Evolutionary conservation across 2,113 vertebrate genomes (phyloP), one percentile per base, ranked within the genome.

Genomic region (Macquaria australasica): DNA sequence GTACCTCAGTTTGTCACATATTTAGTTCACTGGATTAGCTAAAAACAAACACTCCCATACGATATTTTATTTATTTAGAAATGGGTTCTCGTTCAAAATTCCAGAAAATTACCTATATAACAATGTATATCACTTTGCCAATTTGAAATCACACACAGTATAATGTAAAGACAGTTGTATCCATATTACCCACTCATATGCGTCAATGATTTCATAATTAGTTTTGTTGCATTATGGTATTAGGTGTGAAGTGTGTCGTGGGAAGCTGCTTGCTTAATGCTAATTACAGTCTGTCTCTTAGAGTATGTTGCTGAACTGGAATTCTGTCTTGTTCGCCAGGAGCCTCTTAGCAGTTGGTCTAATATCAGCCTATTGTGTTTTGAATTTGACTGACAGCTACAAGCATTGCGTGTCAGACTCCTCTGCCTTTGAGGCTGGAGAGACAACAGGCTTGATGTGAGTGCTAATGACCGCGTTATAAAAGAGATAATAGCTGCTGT

Each of bases 281-380:
- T 28, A 45, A 43, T 58, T 31, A 39, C 15, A 39, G 62, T 23
- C 73, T 41, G 16, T 23, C 31, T 73, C 48, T 23, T 83, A 0
- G 14, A 70, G 88, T 93, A 95, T 92, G 92, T 73, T 23, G 86
- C 89, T n/a, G 15, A 90, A 85, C 93, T 86, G 68, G 91, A 94
- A 85, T 56, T 58, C 41, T 25, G 43, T 45, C 16, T 66, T 69
- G 39, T 66, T 79, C 25, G 12, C 51, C 0, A 0, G 34, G 16
- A 88, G 50, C 74, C 37, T 77, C 58, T 25, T 60, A 64, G 79
- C 88, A 90, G 58, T 87, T 75, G 76, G 62, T 83, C 71, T 66
- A 1, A 53, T 53, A 75, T 87, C 83, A 60, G 43, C 59, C 80
- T 64, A 73, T 92, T 93, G 85, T 91, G 34, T 68, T 74, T 58